Evolutionary conservation across 2,113 vertebrate genomes (phyloP), one percentile per base, ranked within the genome.

Genomic region (Oncorhynchus tshawytscha): DNA sequence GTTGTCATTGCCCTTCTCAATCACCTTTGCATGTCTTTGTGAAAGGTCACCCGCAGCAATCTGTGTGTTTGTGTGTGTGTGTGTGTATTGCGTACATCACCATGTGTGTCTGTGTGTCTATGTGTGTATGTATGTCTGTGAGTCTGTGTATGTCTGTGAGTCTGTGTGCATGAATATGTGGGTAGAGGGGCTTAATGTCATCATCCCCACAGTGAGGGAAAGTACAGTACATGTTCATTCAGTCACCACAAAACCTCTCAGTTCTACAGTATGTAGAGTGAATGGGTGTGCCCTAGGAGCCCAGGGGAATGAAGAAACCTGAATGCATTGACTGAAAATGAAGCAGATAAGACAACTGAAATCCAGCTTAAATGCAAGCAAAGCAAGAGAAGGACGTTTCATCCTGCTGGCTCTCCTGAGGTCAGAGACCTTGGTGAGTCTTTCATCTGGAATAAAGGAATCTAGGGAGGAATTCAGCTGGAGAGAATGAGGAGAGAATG

Each of bases 201-300:
- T 64, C 60, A 54, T 54, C 51, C 60, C 60, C 3, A 25, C 7
- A 4, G 8, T 22, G 60, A 13, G 2, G 27, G 75, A 82, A 67
- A 75, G 73, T 87, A 78, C 81, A 67, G 67, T 54, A 54, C 80
- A 85, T 90, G 67, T 54, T 16, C 81, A 85, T 89, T 87, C 82
- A 85, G 87, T 90, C 87, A 88, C 88, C 88, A 89, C 82, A 87
- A 88, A 87, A 88, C 71, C 67, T 76, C 78, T 54, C 16, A 54
- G 12, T 13, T 54, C 51, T 54, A 16, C 57, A 73, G 70, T 49
- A 80, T 76, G 64, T 75, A 80, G 79, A 78, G 80, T 48, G 57
- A 82, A 80, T 83, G 77, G 81, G 84, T 49, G 75, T 82, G 83
- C n/a, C 60, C 60, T 22, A 25, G 2, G 60, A 64, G 60, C 60